phyloP scores from a whole-genome alignment of 2,797 vertebrate species.

The Tangara arthus region DNA sequence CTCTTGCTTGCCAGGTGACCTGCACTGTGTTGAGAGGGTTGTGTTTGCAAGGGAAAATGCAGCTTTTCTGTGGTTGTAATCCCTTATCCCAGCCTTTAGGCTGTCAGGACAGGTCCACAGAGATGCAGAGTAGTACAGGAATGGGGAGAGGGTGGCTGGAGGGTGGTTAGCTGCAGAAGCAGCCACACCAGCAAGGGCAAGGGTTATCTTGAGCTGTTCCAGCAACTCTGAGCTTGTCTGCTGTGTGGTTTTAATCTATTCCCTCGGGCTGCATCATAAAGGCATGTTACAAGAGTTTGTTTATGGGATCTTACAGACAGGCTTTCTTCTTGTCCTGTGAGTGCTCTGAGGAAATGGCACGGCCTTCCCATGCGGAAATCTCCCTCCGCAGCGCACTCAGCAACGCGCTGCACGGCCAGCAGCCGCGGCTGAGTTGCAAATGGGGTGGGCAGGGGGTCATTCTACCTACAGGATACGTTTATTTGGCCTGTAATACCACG shows the following conservation, averaged over 20 bases:
- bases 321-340: constrained; percentile 23
- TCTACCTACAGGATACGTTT: not conserved
- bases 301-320: constrained; percentile 7
- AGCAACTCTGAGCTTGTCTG: constrained; percentile 17
- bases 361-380: constrained; percentile 11
- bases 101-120: not conserved
- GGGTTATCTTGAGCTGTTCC: constrained; percentile 33
- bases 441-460: not conserved
- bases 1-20: not conserved
- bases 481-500: not conserved
- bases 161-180: not conserved
- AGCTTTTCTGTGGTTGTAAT: not conserved
- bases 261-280: constrained; percentile 17
- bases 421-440: not conserved
- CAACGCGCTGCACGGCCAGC: fast-evolving
- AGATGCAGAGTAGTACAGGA: not conserved
- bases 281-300: constrained; percentile 28
- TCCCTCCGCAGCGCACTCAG: not conserved
- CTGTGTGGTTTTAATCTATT: constrained; percentile 19
- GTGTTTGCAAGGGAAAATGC: not conserved
- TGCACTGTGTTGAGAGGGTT: not conserved
- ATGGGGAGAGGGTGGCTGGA: not conserved
- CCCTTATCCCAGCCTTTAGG: not conserved
- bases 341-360: constrained; percentile 21
- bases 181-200: not conserved